Percentiles rank a stretch among this genome's conserved stretches.
phyloP scores from a whole-genome alignment of 2,888 invertebrate genomes.

The Mechanitis mazaeus region DNA sequence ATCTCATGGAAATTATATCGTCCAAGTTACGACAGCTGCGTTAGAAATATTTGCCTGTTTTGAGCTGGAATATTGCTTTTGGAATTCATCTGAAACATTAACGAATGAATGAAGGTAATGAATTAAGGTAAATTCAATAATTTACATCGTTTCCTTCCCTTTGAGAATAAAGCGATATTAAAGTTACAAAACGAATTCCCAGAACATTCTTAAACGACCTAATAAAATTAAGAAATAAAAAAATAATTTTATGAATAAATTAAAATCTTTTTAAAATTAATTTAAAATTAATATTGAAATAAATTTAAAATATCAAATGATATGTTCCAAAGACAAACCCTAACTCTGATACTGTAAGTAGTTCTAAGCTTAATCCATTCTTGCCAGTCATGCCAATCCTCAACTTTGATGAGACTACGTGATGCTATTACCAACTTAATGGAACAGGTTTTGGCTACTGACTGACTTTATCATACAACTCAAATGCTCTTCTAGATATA shows the following conservation, averaged over 20 bases:
- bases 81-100: slow-evolving; percentile 13
- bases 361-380: slow-evolving; percentile 17
- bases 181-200: not conserved
- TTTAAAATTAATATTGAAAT: no score
- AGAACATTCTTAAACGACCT: no score
- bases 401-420: slow-evolving; percentile 31
- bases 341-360: slow-evolving; percentile 14
- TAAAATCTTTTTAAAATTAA: no score
- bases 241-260: no score
- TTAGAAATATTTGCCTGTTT: slow-evolving; percentile 20
- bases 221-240: no score
- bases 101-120: slow-evolving; percentile 9
- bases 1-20: slow-evolving; percentile 35
- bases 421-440: slow-evolving; percentile 28
- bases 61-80: slow-evolving; percentile 11
- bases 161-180: not conserved
- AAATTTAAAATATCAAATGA: not conserved
- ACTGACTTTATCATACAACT: slow-evolving; percentile 9
- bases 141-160: slow-evolving; percentile 1
- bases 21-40: slow-evolving; percentile 31
- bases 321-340: slow-evolving; percentile 13
- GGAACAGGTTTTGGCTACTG: slow-evolving; percentile 20
- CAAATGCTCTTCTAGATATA: not conserved
- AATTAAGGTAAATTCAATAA: slow-evolving; percentile 9
- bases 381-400: slow-evolving; percentile 22